Conservation (phyloP, 2,888 invertebrate species). For the Acrocyrtus sp. region DNA sequence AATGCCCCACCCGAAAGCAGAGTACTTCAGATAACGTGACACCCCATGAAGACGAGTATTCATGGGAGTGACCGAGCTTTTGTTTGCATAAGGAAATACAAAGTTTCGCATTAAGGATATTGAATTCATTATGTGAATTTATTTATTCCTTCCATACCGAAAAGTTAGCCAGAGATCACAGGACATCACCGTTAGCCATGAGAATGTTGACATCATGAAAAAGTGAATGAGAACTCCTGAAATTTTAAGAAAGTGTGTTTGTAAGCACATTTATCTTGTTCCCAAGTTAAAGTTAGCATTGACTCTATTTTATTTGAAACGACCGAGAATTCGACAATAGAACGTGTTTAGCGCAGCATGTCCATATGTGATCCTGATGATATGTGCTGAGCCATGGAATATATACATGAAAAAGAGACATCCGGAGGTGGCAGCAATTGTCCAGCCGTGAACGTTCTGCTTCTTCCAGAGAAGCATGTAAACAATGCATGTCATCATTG, state of each 20-base stretch:
- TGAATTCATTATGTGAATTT: too few relatives aligned
- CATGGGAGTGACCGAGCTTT: conserved; percentile 53
- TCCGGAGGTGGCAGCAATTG: conserved; percentile 48
- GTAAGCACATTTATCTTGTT: too few relatives aligned
- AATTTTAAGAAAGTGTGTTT: neutral
- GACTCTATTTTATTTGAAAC: too few relatives aligned
- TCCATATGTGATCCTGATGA: conserved; percentile 24
- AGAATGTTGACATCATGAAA: conserved; percentile 53
- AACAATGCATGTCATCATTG: conserved; percentile 45
- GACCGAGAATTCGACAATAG: conserved; percentile 28
- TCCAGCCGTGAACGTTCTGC: conserved; percentile 56
- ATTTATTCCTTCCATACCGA: conserved; percentile 17
- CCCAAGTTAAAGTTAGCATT: too few relatives aligned
- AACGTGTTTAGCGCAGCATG: conserved; percentile 24
- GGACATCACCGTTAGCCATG: conserved; percentile 55
- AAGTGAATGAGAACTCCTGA: conserved; percentile 49
- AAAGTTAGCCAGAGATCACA: conserved; percentile 56
- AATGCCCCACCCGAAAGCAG: conserved; percentile 55
- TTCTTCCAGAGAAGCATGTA: conserved; percentile 53
- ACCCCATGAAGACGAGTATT: conserved; percentile 53
- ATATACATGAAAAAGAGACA: conserved; percentile 53
- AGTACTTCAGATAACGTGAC: conserved; percentile 49
- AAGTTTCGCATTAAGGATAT: too few relatives aligned
- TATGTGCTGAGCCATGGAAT: conserved; percentile 45
- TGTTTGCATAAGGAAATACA: conserved; percentile 1